Base-by-base conservation (phyloP, 2,797 vertebrate genomes). In the Chaetophractus vellerosus region DNA sequence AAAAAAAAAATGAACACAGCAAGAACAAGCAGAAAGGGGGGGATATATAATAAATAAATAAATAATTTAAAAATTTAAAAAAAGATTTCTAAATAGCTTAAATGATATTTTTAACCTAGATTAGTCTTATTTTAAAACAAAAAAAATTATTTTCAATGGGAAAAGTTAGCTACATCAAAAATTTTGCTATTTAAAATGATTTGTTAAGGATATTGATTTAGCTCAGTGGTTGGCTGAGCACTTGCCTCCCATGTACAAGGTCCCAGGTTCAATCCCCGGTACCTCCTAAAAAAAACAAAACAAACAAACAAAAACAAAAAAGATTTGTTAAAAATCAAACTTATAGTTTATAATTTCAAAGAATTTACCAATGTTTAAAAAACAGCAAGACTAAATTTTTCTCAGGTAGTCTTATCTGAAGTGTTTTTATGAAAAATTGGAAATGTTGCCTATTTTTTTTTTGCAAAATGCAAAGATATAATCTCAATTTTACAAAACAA, bases 401-500 rank as follows among this genome's bases (percentile, higher is more conserved):
- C 33, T 84, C 48, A 90, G 36, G 41, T 74, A n/a, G 45, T 93
- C 74, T 26, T 71, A 93, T 66, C n/a, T 28, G 64, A 76, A 96
- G 16, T 7, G 38, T 91, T 93, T 71, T 75, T 64, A 90, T 63
- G 41, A 23, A 92, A 31, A 90, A 71, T 63, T 59, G 90, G 12
- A 79, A 71, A 69, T 38, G 9, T 64, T 74, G n/a, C 48, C 50
- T 69, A 57, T 28, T 33, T 71, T 18, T 41, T 91, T 87, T 88
- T 36, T 76, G 31, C 15, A 78, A 88, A 88, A 55, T 75, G 59
- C 4, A 48, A 95, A 91, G 18, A n/a, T 33, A 15, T 41, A 26
- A 63, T n/a, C 71, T 24, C 24, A 83, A 52, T 88, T 95, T 91
- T 84, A 93, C 55, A 74, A 90, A 94, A 91, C 81, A 86, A 93